A percentile compares a stretch with the other conserved stretches of the same genome.
These are phyloP conservation scores for Oligia fasciuncula DNA, from an alignment of 2,888 invertebrate species.

Conservation along the genomic window DNA sequence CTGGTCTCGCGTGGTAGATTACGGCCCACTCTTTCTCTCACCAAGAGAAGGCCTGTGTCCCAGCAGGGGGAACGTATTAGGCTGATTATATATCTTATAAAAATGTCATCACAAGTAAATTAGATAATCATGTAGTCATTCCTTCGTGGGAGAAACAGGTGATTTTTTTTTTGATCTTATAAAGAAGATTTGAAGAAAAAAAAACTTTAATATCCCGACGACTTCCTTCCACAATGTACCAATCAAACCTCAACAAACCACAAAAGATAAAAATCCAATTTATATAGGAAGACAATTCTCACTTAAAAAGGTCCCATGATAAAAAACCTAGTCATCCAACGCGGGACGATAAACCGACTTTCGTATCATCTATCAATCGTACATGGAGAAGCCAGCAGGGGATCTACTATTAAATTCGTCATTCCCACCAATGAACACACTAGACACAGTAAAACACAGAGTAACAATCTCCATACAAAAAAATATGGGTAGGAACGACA, in stretches of 20 bases:
- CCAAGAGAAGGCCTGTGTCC: no score
- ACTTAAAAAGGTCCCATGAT: constrained; percentile 79
- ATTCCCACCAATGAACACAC: constrained; percentile 64
- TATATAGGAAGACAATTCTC: constrained; percentile 85
- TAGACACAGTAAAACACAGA: constrained; percentile 41
- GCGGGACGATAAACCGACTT: constrained; percentile 74
- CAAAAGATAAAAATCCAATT: constrained; percentile 83
- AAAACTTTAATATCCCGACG: constrained; percentile 49
- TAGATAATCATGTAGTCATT: background rate
- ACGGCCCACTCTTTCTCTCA: background rate
- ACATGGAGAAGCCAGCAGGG: constrained; percentile 83
- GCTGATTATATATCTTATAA: background rate
- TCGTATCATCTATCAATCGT: constrained; percentile 88
- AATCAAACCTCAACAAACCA: constrained; percentile 67
- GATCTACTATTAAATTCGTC: constrained; percentile 81
- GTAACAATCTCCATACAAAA: constrained; percentile 22
- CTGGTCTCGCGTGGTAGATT: background rate
- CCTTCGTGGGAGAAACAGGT: background rate
- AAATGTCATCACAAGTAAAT: background rate
- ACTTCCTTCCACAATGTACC: constrained; percentile 66
- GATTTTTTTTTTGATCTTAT: no score
- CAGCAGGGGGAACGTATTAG: no score
- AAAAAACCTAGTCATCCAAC: constrained; percentile 77
- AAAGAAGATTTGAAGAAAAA: constrained; percentile 1
- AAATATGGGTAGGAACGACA: constrained; percentile 39